Conservation (phyloP, 37 sponge, comb jelly and placozoan genomes). For the Eunapius fragilis region DNA sequence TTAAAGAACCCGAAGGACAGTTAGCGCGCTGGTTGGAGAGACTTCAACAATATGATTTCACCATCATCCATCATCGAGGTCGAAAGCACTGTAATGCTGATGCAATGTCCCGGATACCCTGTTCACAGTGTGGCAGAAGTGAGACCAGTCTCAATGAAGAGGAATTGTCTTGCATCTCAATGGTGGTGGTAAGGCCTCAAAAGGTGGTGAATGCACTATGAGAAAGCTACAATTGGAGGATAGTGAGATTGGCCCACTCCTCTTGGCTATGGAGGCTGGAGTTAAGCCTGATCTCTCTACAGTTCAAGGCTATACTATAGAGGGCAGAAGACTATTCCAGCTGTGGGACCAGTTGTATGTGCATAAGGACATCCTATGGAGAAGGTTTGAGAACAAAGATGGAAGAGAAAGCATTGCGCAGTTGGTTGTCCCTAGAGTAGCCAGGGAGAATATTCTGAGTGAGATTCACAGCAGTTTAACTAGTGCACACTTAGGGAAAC, state of each 20-base stretch:
- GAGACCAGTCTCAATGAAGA: too few species aligned
- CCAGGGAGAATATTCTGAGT: conserved; percentile 5
- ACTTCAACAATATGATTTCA: conserved; percentile 31
- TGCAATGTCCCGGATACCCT: too few species aligned
- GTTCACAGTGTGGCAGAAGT: too few species aligned
- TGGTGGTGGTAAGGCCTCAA: not conserved
- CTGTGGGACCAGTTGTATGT: conserved; percentile 39
- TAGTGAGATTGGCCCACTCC: conserved; percentile 5
- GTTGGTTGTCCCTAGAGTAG: conserved; percentile 17
- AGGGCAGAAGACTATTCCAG: conserved; percentile 9
- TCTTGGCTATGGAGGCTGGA: conserved; percentile 4
- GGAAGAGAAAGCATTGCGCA: conserved; percentile 7
- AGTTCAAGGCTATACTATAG: not conserved
- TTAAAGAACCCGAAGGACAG: conserved; percentile 22
- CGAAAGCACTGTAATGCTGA: too few species aligned
- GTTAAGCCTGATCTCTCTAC: not conserved
- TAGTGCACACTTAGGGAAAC: conserved; percentile 34
- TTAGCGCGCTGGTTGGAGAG: conserved; percentile 44
- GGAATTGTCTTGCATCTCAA: not conserved
- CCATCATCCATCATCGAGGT: conserved; percentile 20
- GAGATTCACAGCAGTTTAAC: conserved; percentile 6
- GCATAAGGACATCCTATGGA: conserved; percentile 11
- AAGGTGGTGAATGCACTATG: conserved; percentile 1
- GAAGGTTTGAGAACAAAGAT: not conserved
- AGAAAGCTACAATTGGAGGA: conserved; percentile 23